Conservation (phyloP, 2,888 invertebrate genomes). For the Erebia ligea region DNA sequence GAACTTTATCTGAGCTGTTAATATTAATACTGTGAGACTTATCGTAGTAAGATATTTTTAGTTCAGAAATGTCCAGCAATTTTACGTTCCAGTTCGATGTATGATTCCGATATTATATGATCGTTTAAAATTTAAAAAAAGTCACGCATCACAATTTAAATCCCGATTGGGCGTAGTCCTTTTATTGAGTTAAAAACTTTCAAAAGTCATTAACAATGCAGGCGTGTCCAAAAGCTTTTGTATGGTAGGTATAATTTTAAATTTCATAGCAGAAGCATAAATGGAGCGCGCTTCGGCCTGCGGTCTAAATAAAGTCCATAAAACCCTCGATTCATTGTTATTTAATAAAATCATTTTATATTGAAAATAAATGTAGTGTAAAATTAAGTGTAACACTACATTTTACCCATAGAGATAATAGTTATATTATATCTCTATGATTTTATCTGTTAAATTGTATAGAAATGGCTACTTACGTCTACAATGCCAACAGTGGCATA, state of each 20-base stretch:
- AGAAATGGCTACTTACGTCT: background rate
- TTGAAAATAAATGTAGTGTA: slow-evolving; percentile 14
- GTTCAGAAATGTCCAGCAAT: background rate
- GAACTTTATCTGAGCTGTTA: no score
- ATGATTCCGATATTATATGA: slow-evolving; percentile 4
- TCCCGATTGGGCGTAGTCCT: slow-evolving; percentile 30
- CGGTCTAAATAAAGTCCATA: slow-evolving; percentile 26
- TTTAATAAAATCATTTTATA: slow-evolving; percentile 18
- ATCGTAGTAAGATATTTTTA: no score
- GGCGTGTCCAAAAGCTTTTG: slow-evolving; percentile 34
- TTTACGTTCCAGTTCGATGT: background rate
- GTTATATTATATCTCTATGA: no score
- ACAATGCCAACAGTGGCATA: no score
- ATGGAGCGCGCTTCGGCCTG: slow-evolving; percentile 21
- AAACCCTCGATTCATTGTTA: slow-evolving; percentile 21
- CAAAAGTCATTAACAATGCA: slow-evolving; percentile 31
- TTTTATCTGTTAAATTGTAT: background rate
- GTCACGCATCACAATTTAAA: slow-evolving; percentile 24
- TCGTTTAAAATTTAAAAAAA: background rate
- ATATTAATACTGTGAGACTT: no score
- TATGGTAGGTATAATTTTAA: slow-evolving; percentile 33
- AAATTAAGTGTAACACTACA: slow-evolving; percentile 11
- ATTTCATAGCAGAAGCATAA: slow-evolving; percentile 31
- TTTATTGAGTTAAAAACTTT: slow-evolving; percentile 32
- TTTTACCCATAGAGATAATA: no score